These are phyloP conservation scores for Papilio aristodemus DNA, from an alignment of 1,140 invertebrate species.

Conservation along the genomic window DNA sequence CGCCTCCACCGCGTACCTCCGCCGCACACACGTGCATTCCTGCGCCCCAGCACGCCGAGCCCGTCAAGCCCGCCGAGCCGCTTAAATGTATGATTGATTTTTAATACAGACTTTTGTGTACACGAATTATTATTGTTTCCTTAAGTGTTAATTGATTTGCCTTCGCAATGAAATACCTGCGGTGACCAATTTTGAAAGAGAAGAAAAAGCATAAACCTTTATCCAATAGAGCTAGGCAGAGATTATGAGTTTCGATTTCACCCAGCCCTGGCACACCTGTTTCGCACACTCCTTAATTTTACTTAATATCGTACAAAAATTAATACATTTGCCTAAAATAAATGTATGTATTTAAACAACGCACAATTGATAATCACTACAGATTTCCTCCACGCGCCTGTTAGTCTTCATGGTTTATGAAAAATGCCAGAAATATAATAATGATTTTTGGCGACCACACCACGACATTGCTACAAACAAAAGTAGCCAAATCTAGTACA, in stretches of 20 bases:
- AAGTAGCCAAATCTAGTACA: no score
- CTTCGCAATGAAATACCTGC: constrained; percentile 2
- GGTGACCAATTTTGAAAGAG: neutral
- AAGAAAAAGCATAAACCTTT: neutral
- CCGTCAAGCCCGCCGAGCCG: constrained; percentile 47
- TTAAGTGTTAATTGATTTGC: constrained; percentile 28
- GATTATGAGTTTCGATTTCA: neutral
- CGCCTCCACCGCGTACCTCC: constrained; percentile 37
- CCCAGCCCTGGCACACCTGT: neutral
- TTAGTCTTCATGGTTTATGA: no score
- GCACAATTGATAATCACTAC: no score
- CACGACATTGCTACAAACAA: no score
- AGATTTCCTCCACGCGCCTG: no score
- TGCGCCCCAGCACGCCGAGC: constrained; percentile 42
- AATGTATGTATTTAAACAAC: no score
- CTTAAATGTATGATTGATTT: constrained; percentile 59
- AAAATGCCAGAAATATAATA: no score
- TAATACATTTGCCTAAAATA: no score
- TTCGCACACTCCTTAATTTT: no score
- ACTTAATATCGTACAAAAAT: no score
- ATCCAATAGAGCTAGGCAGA: neutral
- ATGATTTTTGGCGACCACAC: no score
- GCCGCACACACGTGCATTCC: constrained; percentile 52
- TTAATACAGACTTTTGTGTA: constrained; percentile 47
- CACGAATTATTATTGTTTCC: constrained; percentile 11